Base-by-base conservation (phyloP, 2,888 invertebrate genomes). In the Torymus texanus region DNA sequence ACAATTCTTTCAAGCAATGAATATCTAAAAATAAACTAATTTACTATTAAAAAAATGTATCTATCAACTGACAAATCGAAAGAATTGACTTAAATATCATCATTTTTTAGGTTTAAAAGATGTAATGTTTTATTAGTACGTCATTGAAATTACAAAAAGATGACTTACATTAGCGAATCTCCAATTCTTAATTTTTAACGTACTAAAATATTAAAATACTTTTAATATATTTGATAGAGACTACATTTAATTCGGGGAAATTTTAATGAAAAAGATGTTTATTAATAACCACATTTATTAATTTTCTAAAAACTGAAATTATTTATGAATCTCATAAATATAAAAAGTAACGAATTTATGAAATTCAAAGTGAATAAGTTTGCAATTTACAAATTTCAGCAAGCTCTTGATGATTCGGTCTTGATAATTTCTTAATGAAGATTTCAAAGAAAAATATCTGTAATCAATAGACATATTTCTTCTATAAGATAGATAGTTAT, bases 321-420 rank as follows among this genome's bases (percentile, higher is more conserved):
- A 75, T 55, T 67, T 75, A 79, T 72, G 59, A 75, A 72, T 67
- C n/a, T 51, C 62, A 75, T 76, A 68, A 76, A 72, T 63, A 67
- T 58, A 14, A 59, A 21, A 58, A 53, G 24, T 55, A 62, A 66
- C 66, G 76, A 68, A 80, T 71, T 68, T 76, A 75, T 74, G 65
- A 78, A 72, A 78, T 78, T 78, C 63, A 72, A 14, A 63, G 67
- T 50, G 66, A 74, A 71, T 75, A 75, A 75, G 78, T 81, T 81
- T 78, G 81, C 75, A 78, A 81, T 78, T 79, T 72, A 79, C 79
- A 74, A 76, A 79, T 81, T 77, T 79, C 79, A 81, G 81, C 79
- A 79, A 79, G 79, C 77, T 79, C 79, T 81, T 79, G 68, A 78
- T 63, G 70, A 75, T 78, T 75, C 55, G 61, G 55, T 76, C 78